Evolutionary conservation across 1,140 invertebrate genomes (phyloP), one percentile per base, ranked within the genome.

Genomic region (Drosophila lacertosa): DNA sequence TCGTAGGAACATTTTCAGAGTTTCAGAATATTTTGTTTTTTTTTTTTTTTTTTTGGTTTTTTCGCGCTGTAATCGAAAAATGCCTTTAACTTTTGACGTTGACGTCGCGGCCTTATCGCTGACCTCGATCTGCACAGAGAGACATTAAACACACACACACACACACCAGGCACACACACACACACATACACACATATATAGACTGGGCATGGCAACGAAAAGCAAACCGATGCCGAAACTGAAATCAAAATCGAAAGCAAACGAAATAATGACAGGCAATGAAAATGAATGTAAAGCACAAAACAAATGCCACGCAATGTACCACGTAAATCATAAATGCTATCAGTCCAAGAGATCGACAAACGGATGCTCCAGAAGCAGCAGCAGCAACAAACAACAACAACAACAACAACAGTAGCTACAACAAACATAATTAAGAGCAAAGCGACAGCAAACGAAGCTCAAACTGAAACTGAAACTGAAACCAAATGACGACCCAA

Each of bases 241-340:
- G 32, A 86, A 80, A 75, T 84, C 62, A 58, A 86, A 84, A 84
- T 73, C 76, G 68, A 84, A 77, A 82, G 81, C 81, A 74, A 84
- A 67, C 63, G 68, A 22, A 76, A 84, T 84, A 83, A 83, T 84
- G 80, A 76, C 80, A 74, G 81, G 73, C 81, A 84, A 86, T 81
- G 77, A 81, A 86, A 80, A 84, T 74, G 58, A 86, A 77, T 83
- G 80, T 84, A 71, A 77, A 68, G 81, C 81, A 70, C 66, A 62
- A 65, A 77, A 77, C 80, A 75, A 82, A 77, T 77, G 57, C 76
- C 67, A 72, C 64, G 74, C 82, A 86, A 86, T 86, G 81, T 86
- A 74, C 74, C 77, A 86, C 81, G 81, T 86, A 86, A 86, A 86
- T 86, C 81, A 86, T 86, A 86, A 86, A 86, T 88, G 66, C 57